phyloP scores from a whole-genome alignment of 2,797 vertebrate species.

The Galagoides demidoff region DNA sequence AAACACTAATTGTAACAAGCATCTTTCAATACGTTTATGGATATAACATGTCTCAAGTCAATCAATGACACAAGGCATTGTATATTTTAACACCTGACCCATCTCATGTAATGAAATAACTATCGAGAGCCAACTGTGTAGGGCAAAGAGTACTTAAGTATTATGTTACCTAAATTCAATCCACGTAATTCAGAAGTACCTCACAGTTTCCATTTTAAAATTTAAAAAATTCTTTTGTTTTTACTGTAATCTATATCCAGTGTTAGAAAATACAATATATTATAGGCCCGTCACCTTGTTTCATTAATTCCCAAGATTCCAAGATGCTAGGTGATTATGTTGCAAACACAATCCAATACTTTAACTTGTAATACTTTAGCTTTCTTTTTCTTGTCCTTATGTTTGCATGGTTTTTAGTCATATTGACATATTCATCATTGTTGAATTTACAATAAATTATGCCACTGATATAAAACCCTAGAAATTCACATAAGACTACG shows the following conservation, averaged over 20 bases:
- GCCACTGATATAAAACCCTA: not conserved
- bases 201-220: not conserved
- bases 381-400: not conserved
- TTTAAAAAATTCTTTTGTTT: not conserved
- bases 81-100: not conserved
- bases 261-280: not conserved
- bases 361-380: not conserved
- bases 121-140: not conserved
- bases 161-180: not conserved
- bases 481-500: not conserved
- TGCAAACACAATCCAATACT: not conserved
- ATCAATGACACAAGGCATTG: not conserved
- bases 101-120: not conserved
- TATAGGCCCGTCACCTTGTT: not conserved
- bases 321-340: not conserved
- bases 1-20: conserved; percentile 13
- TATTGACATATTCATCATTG: not conserved
- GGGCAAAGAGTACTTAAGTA: not conserved
- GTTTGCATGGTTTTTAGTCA: not conserved
- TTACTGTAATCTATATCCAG: not conserved
- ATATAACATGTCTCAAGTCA: not conserved
- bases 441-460: not conserved
- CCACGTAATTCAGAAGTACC: not conserved
- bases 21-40: not conserved
- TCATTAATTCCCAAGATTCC: not conserved